A percentile compares a stretch with the other conserved stretches of the same genome.
Evolutionary conservation across 2,888 invertebrate species (phyloP).

Genomic region (Psococerastis gibbosa): DNA sequence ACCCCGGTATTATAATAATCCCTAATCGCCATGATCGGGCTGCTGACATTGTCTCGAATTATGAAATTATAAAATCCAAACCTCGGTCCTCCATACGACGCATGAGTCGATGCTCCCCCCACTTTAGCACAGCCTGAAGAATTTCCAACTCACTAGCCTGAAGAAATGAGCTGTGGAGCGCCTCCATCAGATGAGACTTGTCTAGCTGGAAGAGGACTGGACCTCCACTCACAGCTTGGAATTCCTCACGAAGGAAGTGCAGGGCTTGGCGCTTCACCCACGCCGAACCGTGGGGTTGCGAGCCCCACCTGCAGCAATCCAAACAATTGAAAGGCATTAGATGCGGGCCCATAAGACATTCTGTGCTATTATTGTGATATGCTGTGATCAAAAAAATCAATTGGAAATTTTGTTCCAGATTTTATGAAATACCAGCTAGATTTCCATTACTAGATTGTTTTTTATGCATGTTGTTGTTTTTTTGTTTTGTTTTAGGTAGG

Average conservation of each 20-base stretch:
- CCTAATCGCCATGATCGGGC: too few relatives aligned
- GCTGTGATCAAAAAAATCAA: too few relatives aligned
- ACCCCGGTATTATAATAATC: too few relatives aligned
- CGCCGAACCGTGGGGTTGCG: slow-evolving; percentile 74
- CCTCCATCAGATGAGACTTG: slow-evolving; percentile 52
- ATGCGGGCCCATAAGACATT: too few relatives aligned
- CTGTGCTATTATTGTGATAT: too few relatives aligned
- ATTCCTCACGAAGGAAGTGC: slow-evolving; percentile 85
- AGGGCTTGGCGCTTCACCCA: slow-evolving; percentile 69
- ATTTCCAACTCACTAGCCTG: slow-evolving; percentile 83
- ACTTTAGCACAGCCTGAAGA: slow-evolving; percentile 64
- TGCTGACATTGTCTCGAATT: neutral
- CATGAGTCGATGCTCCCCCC: slow-evolving; percentile 74
- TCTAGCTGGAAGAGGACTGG: slow-evolving; percentile 57
- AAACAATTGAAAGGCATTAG: too few relatives aligned
- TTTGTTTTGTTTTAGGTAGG: too few relatives aligned
- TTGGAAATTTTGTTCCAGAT: too few relatives aligned
- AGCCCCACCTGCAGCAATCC: slow-evolving; percentile 43
- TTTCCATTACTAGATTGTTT: too few relatives aligned
- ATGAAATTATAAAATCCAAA: slow-evolving; percentile 19
- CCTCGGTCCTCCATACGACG: slow-evolving; percentile 66
- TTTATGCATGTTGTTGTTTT: too few relatives aligned
- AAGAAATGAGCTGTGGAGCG: slow-evolving; percentile 32
- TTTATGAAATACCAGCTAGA: too few relatives aligned
- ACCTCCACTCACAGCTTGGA: slow-evolving; percentile 54